Evolutionary conservation across 2,113 vertebrate species (phyloP).

Genomic region (Cettia cetti): DNA sequence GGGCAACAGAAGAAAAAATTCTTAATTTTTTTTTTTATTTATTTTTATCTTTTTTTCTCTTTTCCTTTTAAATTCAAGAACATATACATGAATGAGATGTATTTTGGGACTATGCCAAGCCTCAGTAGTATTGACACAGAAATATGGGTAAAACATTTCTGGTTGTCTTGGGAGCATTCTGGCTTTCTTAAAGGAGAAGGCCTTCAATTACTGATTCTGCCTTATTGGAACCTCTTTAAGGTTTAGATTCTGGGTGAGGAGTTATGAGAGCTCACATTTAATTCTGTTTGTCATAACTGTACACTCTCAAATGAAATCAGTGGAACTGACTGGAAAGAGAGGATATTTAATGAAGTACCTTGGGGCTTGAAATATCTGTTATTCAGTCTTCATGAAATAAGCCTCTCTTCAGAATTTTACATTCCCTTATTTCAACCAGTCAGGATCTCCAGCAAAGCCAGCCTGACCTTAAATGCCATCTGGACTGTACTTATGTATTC

Average conservation of each 20-base stretch:
- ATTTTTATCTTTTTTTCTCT: neutral
- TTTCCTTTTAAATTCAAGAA: neutral
- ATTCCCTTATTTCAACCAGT: neutral
- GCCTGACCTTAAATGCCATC: constrained; percentile 15
- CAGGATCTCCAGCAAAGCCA: neutral
- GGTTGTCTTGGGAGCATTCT: neutral
- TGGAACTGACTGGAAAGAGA: neutral
- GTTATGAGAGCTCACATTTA: constrained; percentile 30
- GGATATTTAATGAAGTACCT: constrained; percentile 8
- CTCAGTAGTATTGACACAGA: neutral
- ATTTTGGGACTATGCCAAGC: neutral
- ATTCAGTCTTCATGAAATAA: neutral
- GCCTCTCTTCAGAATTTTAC: neutral
- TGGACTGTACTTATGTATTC: neutral
- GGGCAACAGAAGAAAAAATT: accelerated
- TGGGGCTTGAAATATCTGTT: neutral
- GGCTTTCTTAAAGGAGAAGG: neutral
- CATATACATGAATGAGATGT: neutral
- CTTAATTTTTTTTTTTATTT: neutral
- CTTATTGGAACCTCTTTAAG: neutral
- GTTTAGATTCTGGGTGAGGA: neutral
- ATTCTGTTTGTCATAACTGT: constrained; percentile 22
- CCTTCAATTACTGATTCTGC: neutral
- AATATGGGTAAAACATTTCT: neutral
- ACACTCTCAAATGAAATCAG: neutral